Percentiles rank a stretch among this genome's conserved stretches.
These are phyloP conservation scores for Caenorhabditis inopinata DNA, from an alignment of 1,140 invertebrate genomes.

Conservation along the genomic window DNA sequence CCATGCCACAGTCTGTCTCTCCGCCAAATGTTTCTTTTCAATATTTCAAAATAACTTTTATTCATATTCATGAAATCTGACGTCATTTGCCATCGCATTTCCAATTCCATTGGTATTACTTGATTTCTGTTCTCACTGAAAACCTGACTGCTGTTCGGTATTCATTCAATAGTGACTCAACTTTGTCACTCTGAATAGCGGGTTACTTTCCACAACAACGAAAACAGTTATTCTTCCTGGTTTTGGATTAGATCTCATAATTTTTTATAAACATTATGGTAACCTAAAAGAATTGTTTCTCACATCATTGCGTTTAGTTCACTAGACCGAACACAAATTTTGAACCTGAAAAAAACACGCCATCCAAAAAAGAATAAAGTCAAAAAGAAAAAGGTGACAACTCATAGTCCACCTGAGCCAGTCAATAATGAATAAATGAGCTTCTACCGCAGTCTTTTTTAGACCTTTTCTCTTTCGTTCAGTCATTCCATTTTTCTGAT, in stretches of 20 bases:
- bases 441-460: background rate
- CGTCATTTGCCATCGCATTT: background rate
- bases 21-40: background rate
- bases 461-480: background rate
- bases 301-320: background rate
- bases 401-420: background rate
- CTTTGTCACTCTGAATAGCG: background rate
- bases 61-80: background rate
- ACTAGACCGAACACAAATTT: too few species aligned
- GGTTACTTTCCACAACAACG: background rate
- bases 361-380: background rate
- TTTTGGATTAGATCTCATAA: too few species aligned
- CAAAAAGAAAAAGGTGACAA: slow-evolving; percentile 4
- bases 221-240: too few species aligned
- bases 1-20: too few species aligned
- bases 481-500: too few species aligned
- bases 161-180: background rate
- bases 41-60: slow-evolving; percentile 1
- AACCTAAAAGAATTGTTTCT: slow-evolving; percentile 21
- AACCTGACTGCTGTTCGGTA: background rate
- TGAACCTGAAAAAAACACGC: too few species aligned
- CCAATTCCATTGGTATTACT: background rate
- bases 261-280: too few species aligned
- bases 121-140: background rate
- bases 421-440: slow-evolving; percentile 21